Evolutionary conservation across 2,888 invertebrate species (phyloP).

Genomic region (Plemyria rubiginata): DNA sequence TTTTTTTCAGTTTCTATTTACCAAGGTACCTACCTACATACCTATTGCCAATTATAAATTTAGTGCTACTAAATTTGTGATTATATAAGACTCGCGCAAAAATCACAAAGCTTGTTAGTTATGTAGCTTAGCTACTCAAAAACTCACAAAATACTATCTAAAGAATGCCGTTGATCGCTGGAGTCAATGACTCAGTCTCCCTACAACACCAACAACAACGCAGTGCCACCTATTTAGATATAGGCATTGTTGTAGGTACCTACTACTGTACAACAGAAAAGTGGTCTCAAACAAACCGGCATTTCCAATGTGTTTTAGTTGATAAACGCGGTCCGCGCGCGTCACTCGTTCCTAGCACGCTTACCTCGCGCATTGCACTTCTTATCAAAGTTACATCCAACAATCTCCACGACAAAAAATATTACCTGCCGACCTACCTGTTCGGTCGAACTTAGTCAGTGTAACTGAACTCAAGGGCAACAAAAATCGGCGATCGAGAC

Average conservation of each 20-base stretch:
- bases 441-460: background rate
- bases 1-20: too few species aligned
- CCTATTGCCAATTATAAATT: too few species aligned
- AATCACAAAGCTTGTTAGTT: too few species aligned
- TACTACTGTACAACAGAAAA: slow-evolving; percentile 48
- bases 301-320: slow-evolving; percentile 79
- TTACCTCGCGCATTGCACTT: slow-evolving; percentile 46
- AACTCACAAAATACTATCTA: too few species aligned
- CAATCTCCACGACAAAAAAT: slow-evolving; percentile 14
- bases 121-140: too few species aligned
- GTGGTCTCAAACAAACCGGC: slow-evolving; percentile 60
- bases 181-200: background rate
- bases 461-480: background rate
- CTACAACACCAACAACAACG: slow-evolving; percentile 53
- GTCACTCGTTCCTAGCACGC: slow-evolving; percentile 64
- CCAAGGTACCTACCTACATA: too few species aligned
- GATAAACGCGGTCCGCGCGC: slow-evolving; percentile 72
- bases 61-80: too few species aligned
- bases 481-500: background rate
- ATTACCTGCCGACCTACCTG: slow-evolving; percentile 3
- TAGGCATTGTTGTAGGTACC: slow-evolving; percentile 22
- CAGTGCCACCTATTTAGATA: slow-evolving; percentile 45
- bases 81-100: too few species aligned
- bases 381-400: slow-evolving; percentile 47
- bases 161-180: background rate